phyloP scores from a whole-genome alignment of 2,113 vertebrate species.

The Gorsachius goisagi region DNA sequence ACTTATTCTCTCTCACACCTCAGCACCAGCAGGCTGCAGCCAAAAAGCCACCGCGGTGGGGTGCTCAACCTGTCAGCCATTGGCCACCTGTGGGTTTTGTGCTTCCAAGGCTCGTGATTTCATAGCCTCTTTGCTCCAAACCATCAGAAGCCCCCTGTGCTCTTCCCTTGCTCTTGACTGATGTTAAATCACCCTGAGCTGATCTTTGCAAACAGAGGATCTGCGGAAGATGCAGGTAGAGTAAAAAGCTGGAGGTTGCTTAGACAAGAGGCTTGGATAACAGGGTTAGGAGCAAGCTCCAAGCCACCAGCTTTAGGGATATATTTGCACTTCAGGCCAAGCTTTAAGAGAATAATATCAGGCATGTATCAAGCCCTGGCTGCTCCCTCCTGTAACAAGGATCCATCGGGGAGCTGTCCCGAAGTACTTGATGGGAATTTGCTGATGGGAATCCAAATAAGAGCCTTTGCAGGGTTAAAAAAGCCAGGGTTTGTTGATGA shows the following conservation, averaged over 20 bases:
- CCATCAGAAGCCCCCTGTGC: background rate
- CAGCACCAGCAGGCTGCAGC: background rate
- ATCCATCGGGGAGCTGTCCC: background rate
- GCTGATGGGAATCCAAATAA: background rate
- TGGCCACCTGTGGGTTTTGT: fast-evolving
- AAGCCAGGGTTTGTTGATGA: background rate
- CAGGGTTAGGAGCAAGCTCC: fast-evolving
- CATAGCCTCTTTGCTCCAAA: background rate
- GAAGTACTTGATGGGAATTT: background rate
- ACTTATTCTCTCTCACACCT: background rate
- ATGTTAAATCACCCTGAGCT: background rate
- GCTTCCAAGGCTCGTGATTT: background rate
- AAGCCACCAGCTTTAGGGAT: background rate
- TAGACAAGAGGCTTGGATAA: background rate
- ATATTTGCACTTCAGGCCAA: background rate
- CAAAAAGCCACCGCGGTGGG: background rate
- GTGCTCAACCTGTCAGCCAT: background rate
- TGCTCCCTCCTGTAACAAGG: background rate
- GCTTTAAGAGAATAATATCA: background rate
- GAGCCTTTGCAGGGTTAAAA: background rate
- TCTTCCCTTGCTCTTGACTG: background rate
- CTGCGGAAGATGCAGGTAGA: background rate
- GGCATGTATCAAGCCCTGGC: background rate
- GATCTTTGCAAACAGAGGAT: background rate
- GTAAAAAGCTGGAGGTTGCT: background rate